Evolutionary conservation across 2,888 invertebrate species (phyloP).

Genomic region (Hirtodrosophila duncani): DNA sequence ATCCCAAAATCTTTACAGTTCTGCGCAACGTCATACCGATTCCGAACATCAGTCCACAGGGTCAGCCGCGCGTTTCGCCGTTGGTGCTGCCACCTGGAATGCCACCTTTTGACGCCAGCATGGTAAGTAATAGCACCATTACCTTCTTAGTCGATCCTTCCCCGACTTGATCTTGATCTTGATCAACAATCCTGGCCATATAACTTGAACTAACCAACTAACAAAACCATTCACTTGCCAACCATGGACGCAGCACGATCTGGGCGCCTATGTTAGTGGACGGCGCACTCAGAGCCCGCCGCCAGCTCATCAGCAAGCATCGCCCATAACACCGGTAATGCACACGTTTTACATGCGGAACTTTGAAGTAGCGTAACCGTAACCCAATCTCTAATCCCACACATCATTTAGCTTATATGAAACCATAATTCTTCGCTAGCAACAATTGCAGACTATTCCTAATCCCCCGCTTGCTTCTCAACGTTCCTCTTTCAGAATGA

Average conservation of each 20-base stretch:
- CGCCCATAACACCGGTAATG: conserved; percentile 85
- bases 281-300: conserved; percentile 84
- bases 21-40: conserved; percentile 81
- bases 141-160: not conserved
- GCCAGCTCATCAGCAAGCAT: conserved; percentile 90
- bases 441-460: not conserved
- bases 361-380: conserved; percentile 69
- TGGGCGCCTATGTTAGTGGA: conserved; percentile 78
- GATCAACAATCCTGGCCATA: conserved; percentile 5
- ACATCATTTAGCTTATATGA: not conserved
- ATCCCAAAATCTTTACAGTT: conserved; percentile 27
- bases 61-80: conserved; percentile 80
- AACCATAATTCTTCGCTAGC: no score
- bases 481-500: conserved; percentile 79
- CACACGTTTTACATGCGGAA: conserved; percentile 65
- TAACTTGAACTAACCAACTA: conserved; percentile 23
- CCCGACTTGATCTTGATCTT: not conserved
- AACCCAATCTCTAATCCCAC: conserved; percentile 26
- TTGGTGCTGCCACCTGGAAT: conserved; percentile 80
- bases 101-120: conserved; percentile 82
- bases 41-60: conserved; percentile 82
- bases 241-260: conserved; percentile 81
- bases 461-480: conserved; percentile 7
- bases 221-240: conserved; percentile 26
- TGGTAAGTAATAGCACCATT: no score